Conservation (phyloP, 2,888 invertebrate genomes). For the Prostheceraeus crozeri region DNA sequence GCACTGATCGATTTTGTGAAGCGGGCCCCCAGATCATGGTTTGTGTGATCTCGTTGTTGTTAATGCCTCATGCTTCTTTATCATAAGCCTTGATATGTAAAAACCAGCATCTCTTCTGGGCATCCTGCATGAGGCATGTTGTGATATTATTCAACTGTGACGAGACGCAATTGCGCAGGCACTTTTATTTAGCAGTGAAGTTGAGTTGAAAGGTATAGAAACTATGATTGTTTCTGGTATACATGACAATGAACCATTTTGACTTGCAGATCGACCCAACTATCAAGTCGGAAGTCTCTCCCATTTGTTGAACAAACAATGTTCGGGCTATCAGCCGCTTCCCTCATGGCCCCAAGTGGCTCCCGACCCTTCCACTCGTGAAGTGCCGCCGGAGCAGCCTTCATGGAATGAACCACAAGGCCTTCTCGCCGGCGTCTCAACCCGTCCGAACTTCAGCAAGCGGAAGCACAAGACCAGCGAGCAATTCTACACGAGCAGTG, state of each 20-base stretch:
- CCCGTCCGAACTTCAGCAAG: background rate
- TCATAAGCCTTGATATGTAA: too few relatives aligned
- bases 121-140: too few relatives aligned
- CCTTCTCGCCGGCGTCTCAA: too few relatives aligned
- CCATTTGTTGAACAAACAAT: constrained; percentile 78
- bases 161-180: too few relatives aligned
- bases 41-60: too few relatives aligned
- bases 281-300: constrained; percentile 89
- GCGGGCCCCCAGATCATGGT: too few relatives aligned
- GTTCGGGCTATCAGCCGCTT: constrained; percentile 78
- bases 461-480: constrained; percentile 3
- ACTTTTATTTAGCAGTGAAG: too few relatives aligned
- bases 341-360: constrained; percentile 72
- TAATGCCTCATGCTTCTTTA: too few relatives aligned
- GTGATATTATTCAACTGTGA: too few relatives aligned
- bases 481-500: constrained; percentile 42
- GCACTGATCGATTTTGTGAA: too few relatives aligned
- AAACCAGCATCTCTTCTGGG: too few relatives aligned
- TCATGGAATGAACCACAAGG: too few relatives aligned
- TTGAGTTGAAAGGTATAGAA: constrained; percentile 6
- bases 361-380: constrained; percentile 70
- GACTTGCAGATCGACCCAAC: constrained; percentile 66
- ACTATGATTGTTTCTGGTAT: background rate
- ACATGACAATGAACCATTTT: background rate
- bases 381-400: constrained; percentile 59